Evolutionary conservation across 1,140 invertebrate genomes (phyloP).

Genomic region (Pentalonia nigronervosa): DNA sequence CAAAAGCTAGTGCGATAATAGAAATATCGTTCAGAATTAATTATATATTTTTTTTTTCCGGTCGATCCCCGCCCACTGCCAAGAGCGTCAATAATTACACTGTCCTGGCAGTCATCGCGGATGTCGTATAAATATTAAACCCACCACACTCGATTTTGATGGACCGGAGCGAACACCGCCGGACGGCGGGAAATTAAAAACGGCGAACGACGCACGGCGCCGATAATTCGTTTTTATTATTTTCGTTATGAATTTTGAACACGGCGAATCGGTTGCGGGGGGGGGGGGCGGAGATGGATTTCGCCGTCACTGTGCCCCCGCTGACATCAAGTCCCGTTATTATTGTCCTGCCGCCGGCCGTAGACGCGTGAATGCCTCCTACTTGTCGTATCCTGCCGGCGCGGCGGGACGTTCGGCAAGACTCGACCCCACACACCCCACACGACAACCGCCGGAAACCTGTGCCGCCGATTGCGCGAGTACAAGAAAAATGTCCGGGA

Average conservation of each 20-base stretch:
- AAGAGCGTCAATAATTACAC: not conserved
- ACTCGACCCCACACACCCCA: not conserved
- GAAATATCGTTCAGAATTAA: not conserved
- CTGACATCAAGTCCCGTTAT: not conserved
- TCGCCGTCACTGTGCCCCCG: not conserved
- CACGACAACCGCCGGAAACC: no score
- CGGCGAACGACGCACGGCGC: not conserved
- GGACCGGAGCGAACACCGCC: not conserved
- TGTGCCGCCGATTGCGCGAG: no score
- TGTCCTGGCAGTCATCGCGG: not conserved
- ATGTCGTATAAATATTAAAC: not conserved
- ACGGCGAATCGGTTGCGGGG: not conserved
- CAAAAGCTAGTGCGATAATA: not conserved
- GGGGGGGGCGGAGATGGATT: not conserved
- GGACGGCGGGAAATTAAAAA: not conserved
- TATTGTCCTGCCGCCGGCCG: not conserved
- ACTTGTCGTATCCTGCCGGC: not conserved
- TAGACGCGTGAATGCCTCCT: not conserved
- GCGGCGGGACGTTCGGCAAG: not conserved
- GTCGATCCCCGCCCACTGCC: not conserved
- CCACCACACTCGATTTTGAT: not conserved
- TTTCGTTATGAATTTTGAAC: not conserved
- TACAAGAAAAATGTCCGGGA: no score
- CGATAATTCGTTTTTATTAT: not conserved
- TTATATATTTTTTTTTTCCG: no score